Base-by-base conservation (phyloP, 2,113 vertebrate genomes). In the Herpailurus yagouaroundi region DNA sequence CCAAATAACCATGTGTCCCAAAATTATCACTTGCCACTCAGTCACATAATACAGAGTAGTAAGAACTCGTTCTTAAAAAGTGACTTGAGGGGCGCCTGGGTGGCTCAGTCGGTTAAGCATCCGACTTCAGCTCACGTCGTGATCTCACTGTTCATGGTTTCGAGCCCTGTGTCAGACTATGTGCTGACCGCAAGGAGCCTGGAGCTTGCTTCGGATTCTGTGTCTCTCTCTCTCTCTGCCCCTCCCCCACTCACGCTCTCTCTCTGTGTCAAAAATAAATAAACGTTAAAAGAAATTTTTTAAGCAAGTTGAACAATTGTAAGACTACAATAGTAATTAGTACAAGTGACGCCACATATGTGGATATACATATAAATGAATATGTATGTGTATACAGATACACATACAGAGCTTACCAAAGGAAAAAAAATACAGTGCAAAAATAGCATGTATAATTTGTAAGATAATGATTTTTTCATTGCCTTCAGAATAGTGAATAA, bases 281-380 rank as follows among this genome's bases (percentile, higher is more conserved):
- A 57, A 57, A 21, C 7, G 6, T 57, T 57, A 57, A 57, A 57
- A 57, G 45, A 57, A 57, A 57, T 21, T 57, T 57, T 57, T 21
- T 57, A 57, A 57, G 55, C 21, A 11, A 89, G 2, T 45, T 80
- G 18, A 90, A 60, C 29, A 57, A 27, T 79, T 84, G 1, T 33
- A 69, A 93, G 13, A 68, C 13, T 68, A 93, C 15, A 86, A 76
- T 69, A 73, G 36, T 73, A 74, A 94, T 77, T 77, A 89, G 38
- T 68, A 45, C 5, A 33, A 25, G n/a, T 73, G 15, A 11, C 8
- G 66, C 57, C 9, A 50, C 50, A 4, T 45, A 60, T 73, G 1
- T 31, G 7, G 18, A 1, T 76, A 29, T 81, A 4, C 55, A 38
- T 36, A 23, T 36, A n/a, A 71, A 71, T 68, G 25, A 18, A 27